These are phyloP conservation scores for Gymnarchus niloticus DNA, from an alignment of 2,113 vertebrate species.

Conservation along the genomic window DNA sequence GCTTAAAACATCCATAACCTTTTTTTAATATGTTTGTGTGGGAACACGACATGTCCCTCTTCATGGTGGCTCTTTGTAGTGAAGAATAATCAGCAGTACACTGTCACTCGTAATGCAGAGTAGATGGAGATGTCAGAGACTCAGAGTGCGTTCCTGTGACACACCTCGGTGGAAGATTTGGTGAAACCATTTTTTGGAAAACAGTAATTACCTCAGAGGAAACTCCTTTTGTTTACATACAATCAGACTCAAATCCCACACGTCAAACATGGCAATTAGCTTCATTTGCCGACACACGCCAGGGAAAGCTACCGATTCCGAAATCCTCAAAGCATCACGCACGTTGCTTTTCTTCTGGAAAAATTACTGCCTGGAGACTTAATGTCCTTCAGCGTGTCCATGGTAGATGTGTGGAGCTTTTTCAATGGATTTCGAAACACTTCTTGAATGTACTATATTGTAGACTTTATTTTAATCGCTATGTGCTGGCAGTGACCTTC, in stretches of 20 bases:
- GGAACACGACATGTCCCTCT: too few species aligned
- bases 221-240: conserved; percentile 1
- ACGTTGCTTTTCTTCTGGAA: background rate
- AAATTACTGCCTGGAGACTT: too few species aligned
- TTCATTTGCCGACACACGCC: background rate
- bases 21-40: too few species aligned
- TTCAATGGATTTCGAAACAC: background rate
- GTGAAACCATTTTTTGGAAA: background rate
- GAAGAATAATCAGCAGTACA: background rate
- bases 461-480: background rate
- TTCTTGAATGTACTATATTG: background rate
- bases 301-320: background rate
- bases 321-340: background rate
- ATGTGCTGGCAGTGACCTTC: background rate
- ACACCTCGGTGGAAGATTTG: background rate
- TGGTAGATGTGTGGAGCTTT: background rate
- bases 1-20: too few species aligned
- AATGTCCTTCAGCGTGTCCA: background rate
- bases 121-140: background rate
- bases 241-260: background rate
- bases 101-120: background rate
- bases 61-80: background rate
- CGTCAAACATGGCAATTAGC: background rate
- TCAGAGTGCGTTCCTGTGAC: background rate
- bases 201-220: background rate